Conservation (phyloP, 1,140 invertebrate genomes). For the Halesus radiatus region DNA sequence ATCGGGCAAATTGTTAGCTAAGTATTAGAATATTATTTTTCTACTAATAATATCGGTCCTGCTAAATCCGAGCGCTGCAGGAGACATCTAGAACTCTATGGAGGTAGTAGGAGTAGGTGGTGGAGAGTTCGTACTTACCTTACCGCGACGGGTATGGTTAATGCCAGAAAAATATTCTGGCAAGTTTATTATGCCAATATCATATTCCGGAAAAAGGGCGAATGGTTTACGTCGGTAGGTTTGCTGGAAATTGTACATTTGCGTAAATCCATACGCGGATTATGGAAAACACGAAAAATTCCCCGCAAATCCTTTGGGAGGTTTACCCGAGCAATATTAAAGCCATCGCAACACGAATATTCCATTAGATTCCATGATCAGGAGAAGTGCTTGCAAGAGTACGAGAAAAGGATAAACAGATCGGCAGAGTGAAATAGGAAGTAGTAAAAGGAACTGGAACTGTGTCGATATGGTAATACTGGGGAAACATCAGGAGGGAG, state of each 20-base stretch:
- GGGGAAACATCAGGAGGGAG: constrained; percentile 43
- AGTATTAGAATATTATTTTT: too few relatives aligned
- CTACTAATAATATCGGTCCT: too few relatives aligned
- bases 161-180: neutral
- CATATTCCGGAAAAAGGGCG: neutral
- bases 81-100: too few relatives aligned
- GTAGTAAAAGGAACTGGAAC: neutral
- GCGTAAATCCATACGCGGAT: constrained; percentile 24
- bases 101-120: too few relatives aligned
- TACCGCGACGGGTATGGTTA: neutral
- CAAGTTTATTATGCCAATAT: constrained; percentile 6
- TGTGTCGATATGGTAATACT: constrained; percentile 28
- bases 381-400: constrained; percentile 44
- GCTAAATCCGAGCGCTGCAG: too few relatives aligned
- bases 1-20: too few relatives aligned
- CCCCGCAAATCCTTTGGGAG: constrained; percentile 25
- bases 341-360: constrained; percentile 55
- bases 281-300: constrained; percentile 29
- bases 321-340: constrained; percentile 14
- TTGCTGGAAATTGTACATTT: constrained; percentile 16
- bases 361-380: constrained; percentile 56
- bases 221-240: constrained; percentile 13
- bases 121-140: neutral
- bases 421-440: constrained; percentile 1
- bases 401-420: constrained; percentile 52